Conservation (phyloP, 2,113 vertebrate species). For the Calyptommatus sinebrachiatus region DNA sequence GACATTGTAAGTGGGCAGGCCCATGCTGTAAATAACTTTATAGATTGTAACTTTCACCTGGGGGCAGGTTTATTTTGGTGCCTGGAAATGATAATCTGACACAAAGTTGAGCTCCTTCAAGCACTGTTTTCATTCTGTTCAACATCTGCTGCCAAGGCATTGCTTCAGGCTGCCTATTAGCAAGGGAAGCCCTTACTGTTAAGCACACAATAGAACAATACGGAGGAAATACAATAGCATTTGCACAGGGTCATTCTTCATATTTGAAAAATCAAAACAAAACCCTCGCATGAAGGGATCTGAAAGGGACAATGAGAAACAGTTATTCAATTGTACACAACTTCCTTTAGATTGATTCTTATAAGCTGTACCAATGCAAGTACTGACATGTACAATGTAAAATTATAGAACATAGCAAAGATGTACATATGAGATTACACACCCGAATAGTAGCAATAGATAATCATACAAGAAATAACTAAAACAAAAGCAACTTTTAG, state of each 20-base stretch:
- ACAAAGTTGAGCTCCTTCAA: background rate
- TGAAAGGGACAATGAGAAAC: background rate
- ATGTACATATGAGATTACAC: too few species aligned
- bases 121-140: background rate
- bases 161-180: background rate
- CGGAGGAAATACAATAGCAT: slow-evolving; percentile 27
- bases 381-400: background rate
- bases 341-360: slow-evolving; percentile 26
- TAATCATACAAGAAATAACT: too few species aligned
- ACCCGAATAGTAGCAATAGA: too few species aligned
- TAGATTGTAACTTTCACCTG: too few species aligned
- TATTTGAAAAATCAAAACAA: slow-evolving; percentile 43
- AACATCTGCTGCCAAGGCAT: background rate
- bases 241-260: slow-evolving; percentile 46
- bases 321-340: slow-evolving; percentile 39
- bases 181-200: background rate
- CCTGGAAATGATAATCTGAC: background rate
- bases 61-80: too few species aligned
- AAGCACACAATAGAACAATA: slow-evolving; percentile 32
- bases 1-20: too few species aligned
- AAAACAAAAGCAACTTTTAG: too few species aligned
- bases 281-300: background rate
- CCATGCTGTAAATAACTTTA: too few species aligned
- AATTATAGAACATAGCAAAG: background rate
- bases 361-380: background rate